Evolutionary conservation across 2,888 invertebrate genomes (phyloP), one percentile per base, ranked within the genome.

Genomic region (Trichacis sp.): DNA sequence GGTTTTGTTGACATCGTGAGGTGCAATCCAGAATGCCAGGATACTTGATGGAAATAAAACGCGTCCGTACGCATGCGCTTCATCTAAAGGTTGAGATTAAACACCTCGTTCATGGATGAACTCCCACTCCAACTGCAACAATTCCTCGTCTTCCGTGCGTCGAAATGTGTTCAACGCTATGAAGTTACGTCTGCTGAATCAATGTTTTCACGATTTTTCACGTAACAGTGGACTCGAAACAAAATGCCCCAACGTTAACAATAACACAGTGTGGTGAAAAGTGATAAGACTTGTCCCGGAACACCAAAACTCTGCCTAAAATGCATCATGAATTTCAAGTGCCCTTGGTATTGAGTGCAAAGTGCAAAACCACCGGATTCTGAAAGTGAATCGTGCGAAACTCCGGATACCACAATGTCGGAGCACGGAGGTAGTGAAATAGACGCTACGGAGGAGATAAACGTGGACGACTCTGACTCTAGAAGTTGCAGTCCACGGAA

Each of bases 401-500:
- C n/a, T n/a, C n/a, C n/a, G n/a, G n/a, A n/a, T n/a, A n/a, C n/a
- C n/a, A n/a, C n/a, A n/a, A 82, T 82, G 82, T 82, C 82, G 66
- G 78, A 80, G 53, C 82, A 71, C 74, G 81, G 77, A 8, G 82
- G 80, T 9, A 82, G 82, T 67, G 83, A 84, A 63, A 73, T 79
- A 60, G 84, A 82, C 61, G 77, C 80, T 51, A 77, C 80, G 65
- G 84, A 83, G 73, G 83, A 84, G 76, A 84, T 84, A 58, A 84
- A 84, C 71, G 84, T 84, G 36, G 84, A 83, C 62, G 84, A 82
- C 52, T 76, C 80, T 2, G 81, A 81, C 57, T 81, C 83, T 36
- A 76, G 79, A 12, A 83, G 80, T 61, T 80, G 79, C 62, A 66
- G 66, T 18, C 77, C 79, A 9, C 75, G 73, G 0, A 79, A 79